These are phyloP conservation scores for Polietes domitor DNA, from an alignment of 2,888 invertebrate species.

Conservation along the genomic window DNA sequence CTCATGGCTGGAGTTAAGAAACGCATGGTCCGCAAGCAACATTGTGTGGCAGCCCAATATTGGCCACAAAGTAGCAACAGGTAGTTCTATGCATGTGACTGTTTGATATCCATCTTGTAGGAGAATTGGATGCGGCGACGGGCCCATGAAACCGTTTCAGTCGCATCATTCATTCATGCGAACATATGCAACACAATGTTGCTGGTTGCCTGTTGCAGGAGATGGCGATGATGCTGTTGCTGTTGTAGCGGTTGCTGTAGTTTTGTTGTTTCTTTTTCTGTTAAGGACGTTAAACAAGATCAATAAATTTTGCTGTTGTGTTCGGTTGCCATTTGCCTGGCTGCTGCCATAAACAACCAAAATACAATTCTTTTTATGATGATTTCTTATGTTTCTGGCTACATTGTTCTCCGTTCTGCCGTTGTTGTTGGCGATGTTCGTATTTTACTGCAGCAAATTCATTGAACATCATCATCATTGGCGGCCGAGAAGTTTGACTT, in stretches of 20 bases:
- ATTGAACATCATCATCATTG: slow-evolving; percentile 55
- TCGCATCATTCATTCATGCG: not conserved
- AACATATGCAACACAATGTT: not conserved
- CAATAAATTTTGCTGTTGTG: slow-evolving; percentile 57
- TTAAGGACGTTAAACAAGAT: slow-evolving; percentile 54
- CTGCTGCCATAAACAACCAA: slow-evolving; percentile 21
- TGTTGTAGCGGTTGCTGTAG: not conserved
- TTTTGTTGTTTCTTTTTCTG: slow-evolving; percentile 37
- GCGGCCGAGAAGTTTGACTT: not conserved
- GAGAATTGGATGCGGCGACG: too few relatives aligned
- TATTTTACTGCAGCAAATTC: slow-evolving; percentile 62
- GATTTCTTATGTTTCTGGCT: slow-evolving; percentile 45
- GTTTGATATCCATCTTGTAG: not conserved
- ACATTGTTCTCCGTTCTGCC: not conserved
- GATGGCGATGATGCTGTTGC: not conserved
- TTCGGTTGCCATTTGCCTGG: slow-evolving; percentile 17
- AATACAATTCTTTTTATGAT: slow-evolving; percentile 45
- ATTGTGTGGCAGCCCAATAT: not conserved
- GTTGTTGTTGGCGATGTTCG: slow-evolving; percentile 30
- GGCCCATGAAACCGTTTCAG: not conserved
- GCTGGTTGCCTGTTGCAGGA: not conserved
- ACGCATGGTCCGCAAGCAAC: not conserved
- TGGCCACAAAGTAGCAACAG: slow-evolving; percentile 15
- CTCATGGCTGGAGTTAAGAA: not conserved
- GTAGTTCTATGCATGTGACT: not conserved